Conservation (phyloP, 37 sponge, comb jelly and placozoan species). For the Cladorhizidae sp. region DNA sequence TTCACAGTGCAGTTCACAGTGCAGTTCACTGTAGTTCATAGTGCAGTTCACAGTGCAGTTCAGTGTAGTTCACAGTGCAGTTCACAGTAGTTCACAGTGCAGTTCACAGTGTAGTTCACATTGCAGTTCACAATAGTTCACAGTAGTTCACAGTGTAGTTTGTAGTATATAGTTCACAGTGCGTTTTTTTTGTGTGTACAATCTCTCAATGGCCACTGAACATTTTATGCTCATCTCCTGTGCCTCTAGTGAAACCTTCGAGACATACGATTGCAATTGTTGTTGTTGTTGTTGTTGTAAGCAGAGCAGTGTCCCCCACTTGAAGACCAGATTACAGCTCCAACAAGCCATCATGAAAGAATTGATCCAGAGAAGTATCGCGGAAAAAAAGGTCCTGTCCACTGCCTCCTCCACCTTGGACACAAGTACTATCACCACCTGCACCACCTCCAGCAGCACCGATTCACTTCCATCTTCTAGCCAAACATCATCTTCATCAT, state of each 20-base stretch:
- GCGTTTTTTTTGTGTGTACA: too few species aligned
- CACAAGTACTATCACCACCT: background rate
- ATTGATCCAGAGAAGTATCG: constrained; percentile 25
- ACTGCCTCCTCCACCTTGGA: background rate
- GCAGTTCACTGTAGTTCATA: too few species aligned
- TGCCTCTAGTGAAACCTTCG: background rate
- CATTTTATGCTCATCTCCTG: too few species aligned
- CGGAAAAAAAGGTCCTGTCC: constrained; percentile 9
- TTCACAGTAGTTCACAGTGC: too few species aligned
- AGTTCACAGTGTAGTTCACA: too few species aligned
- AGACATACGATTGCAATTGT: background rate
- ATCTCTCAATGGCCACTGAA: too few species aligned
- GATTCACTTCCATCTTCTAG: background rate
- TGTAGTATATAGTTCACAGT: too few species aligned
- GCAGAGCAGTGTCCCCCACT: constrained; percentile 79
- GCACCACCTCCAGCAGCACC: background rate
- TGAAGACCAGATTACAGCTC: constrained; percentile 51
- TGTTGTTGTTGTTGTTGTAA: background rate
- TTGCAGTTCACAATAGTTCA: too few species aligned
- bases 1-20: too few species aligned
- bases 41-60: too few species aligned
- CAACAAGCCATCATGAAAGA: constrained; percentile 67
- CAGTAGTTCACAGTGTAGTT: too few species aligned
- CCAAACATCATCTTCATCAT: background rate
- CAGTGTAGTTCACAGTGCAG: too few species aligned